Percentiles rank a stretch among this genome's conserved stretches.
Evolutionary conservation across 53 echinoderm and acorn worm genomes (phyloP).

Genomic region (Henricia sp.): DNA sequence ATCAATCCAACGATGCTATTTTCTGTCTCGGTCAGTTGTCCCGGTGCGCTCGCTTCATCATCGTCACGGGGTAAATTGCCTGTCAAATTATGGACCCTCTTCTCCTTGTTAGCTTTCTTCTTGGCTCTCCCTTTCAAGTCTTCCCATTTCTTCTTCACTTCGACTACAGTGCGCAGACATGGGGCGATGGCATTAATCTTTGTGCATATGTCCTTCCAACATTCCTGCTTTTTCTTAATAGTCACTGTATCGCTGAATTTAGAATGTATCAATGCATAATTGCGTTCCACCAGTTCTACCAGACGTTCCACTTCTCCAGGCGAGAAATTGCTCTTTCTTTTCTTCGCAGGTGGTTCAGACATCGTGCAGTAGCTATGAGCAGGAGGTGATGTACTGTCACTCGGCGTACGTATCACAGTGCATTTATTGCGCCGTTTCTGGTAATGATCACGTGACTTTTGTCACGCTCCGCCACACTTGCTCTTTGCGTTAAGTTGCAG

Average conservation of each 20-base stretch:
- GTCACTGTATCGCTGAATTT: constrained; percentile 23
- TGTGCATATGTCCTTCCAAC: constrained; percentile 11
- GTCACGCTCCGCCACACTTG: too few species aligned
- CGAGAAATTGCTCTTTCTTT: too few species aligned
- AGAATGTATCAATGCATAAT: constrained; percentile 29
- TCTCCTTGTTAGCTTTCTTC: constrained; percentile 25
- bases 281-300: background rate
- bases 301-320: constrained; percentile 7
- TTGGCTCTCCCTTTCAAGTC: constrained; percentile 19
- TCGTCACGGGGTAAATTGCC: constrained; percentile 9
- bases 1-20: constrained; percentile 24
- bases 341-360: too few species aligned
- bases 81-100: constrained; percentile 10
- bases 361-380: too few species aligned
- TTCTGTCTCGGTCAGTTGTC: constrained; percentile 31
- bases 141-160: constrained; percentile 14
- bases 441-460: too few species aligned
- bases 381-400: too few species aligned
- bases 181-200: constrained; percentile 9
- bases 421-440: too few species aligned
- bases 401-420: too few species aligned
- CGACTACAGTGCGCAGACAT: constrained; percentile 12
- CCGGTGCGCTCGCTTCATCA: constrained; percentile 12
- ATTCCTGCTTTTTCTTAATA: constrained; percentile 3
- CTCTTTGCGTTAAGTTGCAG: too few species aligned